Base-by-base conservation (phyloP, 2,113 vertebrate genomes). In the Sigmodon hispidus region DNA sequence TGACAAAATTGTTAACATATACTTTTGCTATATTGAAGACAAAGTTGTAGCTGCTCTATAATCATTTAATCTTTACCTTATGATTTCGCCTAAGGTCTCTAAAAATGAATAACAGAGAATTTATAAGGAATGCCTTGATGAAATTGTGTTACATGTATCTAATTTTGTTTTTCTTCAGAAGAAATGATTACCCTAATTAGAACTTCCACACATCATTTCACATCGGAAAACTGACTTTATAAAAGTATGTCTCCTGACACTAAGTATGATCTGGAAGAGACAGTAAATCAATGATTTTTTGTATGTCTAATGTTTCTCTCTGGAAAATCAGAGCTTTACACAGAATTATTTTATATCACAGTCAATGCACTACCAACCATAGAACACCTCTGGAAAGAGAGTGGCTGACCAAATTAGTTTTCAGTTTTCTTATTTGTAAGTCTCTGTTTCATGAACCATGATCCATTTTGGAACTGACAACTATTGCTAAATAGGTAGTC, bases 1-100 rank as follows among this genome's bases (percentile, higher is more conserved):
- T 86, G 34, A 93, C 0, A 88, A 61, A 89, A 61, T n/a, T 94
- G 11, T 83, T 31, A 80, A 90, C 91, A 80, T 3, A 52, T 19
- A 29, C 0, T 63, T 43, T 26, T 57, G 5, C 22, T 57, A 26
- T 1, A 29, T 26, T n/a, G 29, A 2, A 92, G 11, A 36, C 12
- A 65, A 5, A 34, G 10, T 43, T 24, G 50, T 19, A 84, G 65
- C n/a, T 22, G 72, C 4, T 72, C 4, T 15, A 2, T 43, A 89
- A 11, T 57, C 8, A 87, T 48, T 90, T 79, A 43, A 67, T 61
- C 2, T 69, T 96, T 55, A 17, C 1, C 50, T 90, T 29, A 40
- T 52, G 29, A 19, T 61, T 10, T 7, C 1, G n/a, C 2, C 1
- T 52, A 61, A 40, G 3, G 0, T 81, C 3, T 72, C n/a, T 21